Percentiles rank a stretch among this genome's conserved stretches.
These are phyloP conservation scores for Hyla sarda DNA, from an alignment of 2,113 vertebrate genomes.

Conservation along the genomic window DNA sequence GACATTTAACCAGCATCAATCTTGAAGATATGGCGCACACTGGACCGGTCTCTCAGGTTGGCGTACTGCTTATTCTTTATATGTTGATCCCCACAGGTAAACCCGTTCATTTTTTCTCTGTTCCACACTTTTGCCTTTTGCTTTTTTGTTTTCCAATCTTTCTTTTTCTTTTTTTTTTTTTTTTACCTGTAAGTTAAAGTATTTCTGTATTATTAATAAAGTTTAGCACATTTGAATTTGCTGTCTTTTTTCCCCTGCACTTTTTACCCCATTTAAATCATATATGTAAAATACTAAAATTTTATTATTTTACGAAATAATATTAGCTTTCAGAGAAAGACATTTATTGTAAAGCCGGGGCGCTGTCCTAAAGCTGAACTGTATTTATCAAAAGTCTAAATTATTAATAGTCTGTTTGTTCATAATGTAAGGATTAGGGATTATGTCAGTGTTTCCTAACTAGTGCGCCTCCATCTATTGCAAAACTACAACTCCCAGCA, in stretches of 20 bases:
- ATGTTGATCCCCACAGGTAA: not conserved
- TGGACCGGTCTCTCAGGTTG: no score
- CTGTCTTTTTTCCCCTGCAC: not conserved
- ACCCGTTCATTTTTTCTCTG: not conserved
- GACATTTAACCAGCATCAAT: no score
- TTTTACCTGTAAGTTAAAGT: not conserved
- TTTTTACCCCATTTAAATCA: not conserved
- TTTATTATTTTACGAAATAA: not conserved
- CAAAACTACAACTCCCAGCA: no score
- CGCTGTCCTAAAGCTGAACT: not conserved
- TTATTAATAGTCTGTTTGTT: no score
- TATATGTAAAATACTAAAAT: not conserved
- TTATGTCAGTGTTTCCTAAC: no score
- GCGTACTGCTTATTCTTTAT: not conserved
- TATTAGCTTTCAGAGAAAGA: not conserved
- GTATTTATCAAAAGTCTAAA: not conserved
- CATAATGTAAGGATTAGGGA: no score
- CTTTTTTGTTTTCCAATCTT: not conserved
- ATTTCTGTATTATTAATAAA: not conserved
- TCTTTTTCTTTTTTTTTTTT: not conserved
- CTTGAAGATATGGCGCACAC: no score
- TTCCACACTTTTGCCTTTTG: no score
- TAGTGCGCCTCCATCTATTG: no score
- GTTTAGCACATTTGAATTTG: not conserved
- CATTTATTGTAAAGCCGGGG: not conserved